Base-by-base conservation (phyloP, 2,797 vertebrate genomes). In the Esox masquinongy region DNA sequence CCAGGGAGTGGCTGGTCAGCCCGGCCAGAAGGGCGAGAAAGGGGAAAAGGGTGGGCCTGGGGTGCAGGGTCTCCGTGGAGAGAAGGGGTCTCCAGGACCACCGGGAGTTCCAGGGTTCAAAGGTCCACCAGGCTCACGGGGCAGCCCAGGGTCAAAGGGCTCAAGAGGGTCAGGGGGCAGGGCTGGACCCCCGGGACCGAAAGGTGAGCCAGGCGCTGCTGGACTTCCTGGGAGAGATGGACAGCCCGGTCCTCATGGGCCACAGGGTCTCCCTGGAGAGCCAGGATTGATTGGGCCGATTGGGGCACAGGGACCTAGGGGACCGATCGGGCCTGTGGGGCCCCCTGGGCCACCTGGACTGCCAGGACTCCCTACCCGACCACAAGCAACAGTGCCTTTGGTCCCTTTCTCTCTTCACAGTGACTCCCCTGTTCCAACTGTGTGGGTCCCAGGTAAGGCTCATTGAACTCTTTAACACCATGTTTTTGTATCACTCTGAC, bases 141-240 rank as follows among this genome's bases (percentile, higher is more conserved):
- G 97, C 76, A 94, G 85, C 0, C 93, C 95, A 3, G 98, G 97
- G 24, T 91, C 95, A 50, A 99, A 98, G 92, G 98, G 97, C 72
- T 94, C 96, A 73, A 93, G 96, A 56, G 98, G 98, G 22, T 98
- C 97, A 68, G 95, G 96, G 1, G 98, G 97, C 56, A 95, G 96
- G 89, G 95, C 95, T 0, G 98, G 98, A 75, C 91, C 94, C 1
- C 91, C 96, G 51, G 98, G 98, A 43, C 75, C 92, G 68, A 98
- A 92, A 24, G 97, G 98, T 82, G 96, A 96, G 69, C 95, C 96
- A 11, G 98, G 97, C 1, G 89, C 91, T 43, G 92, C 94, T 0
- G 97, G 96, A 67, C 92, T 94, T 5, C 94, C 94, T 53, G 97
- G 97, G 83, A 95, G 95, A 90, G 96, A 96, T 0, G 98, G 97